Evolutionary conservation across 2,888 invertebrate species (phyloP).

Genomic region (Poecilobothrus nobilitatus): DNA sequence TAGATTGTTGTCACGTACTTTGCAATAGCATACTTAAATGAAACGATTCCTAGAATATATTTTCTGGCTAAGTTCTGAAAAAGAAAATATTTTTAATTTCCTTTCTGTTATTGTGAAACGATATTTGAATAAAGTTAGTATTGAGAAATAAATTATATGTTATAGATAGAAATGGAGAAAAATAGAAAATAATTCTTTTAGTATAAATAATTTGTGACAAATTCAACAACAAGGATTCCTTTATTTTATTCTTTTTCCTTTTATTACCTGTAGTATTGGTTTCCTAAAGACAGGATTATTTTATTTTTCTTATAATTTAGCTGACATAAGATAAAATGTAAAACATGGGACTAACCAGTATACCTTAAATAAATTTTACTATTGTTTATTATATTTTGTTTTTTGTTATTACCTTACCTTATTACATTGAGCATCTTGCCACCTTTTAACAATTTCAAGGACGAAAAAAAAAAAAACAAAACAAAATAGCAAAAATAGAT

Average conservation of each 20-base stretch:
- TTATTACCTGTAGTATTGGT: not conserved
- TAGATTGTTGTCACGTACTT: constrained; percentile 2
- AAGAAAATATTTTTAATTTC: not conserved
- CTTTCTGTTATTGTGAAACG: too few species aligned
- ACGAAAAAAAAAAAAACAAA: too few species aligned
- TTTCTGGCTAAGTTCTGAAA: not conserved
- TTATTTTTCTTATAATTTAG: not conserved
- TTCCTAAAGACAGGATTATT: not conserved
- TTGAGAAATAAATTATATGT: too few species aligned
- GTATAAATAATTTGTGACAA: not conserved
- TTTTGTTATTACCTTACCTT: too few species aligned
- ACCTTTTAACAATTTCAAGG: too few species aligned
- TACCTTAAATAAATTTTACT: too few species aligned
- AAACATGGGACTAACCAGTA: not conserved
- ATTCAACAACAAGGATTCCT: not conserved
- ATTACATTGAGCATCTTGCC: too few species aligned
- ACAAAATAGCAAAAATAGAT: not conserved
- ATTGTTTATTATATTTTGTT: too few species aligned
- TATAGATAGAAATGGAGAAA: not conserved
- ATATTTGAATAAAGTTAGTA: too few species aligned
- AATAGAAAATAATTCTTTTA: not conserved
- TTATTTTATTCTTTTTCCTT: not conserved
- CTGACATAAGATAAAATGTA: not conserved
- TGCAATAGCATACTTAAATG: not conserved
- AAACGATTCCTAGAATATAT: not conserved